Evolutionary conservation across 2,888 invertebrate species (phyloP).

Genomic region (Hydropsyche betteni): DNA sequence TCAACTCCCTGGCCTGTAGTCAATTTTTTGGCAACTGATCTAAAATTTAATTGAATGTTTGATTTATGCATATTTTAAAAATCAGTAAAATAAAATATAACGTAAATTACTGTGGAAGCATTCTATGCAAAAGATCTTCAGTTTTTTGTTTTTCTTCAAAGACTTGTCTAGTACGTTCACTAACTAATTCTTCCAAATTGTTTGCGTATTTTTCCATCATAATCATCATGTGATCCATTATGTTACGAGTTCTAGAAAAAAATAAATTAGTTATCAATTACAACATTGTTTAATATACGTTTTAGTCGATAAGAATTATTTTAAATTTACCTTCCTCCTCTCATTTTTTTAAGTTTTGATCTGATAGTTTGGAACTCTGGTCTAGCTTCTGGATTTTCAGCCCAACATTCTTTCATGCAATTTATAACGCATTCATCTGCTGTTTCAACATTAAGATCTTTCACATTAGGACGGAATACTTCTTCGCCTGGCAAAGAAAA

Average conservation of each 20-base stretch:
- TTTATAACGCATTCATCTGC: constrained; percentile 81
- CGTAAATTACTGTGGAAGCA: constrained; percentile 84
- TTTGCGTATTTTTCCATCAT: constrained; percentile 98
- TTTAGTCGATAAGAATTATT: too few relatives aligned
- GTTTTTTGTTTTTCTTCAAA: constrained; percentile 94
- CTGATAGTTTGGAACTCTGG: constrained; percentile 88
- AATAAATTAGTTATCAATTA: not conserved
- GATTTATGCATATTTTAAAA: constrained; percentile 51
- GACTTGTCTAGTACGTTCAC: constrained; percentile 87
- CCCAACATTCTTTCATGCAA: constrained; percentile 90
- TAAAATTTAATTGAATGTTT: constrained; percentile 57
- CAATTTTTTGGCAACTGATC: constrained; percentile 86
- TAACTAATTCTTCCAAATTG: constrained; percentile 93
- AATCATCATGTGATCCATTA: constrained; percentile 97
- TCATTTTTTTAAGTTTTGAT: constrained; percentile 85
- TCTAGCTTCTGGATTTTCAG: constrained; percentile 81
- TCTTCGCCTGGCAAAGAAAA: constrained; percentile 73
- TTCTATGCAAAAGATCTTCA: constrained; percentile 89
- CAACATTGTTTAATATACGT: too few relatives aligned
- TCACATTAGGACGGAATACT: constrained; percentile 82
- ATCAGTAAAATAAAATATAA: not conserved
- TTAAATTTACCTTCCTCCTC: constrained; percentile 78
- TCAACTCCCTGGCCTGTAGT: constrained; percentile 90
- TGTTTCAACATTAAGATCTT: constrained; percentile 74
- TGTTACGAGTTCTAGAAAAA: constrained; percentile 77